phyloP scores from a whole-genome alignment of 2,113 vertebrate species.

The Rallus limicola region DNA sequence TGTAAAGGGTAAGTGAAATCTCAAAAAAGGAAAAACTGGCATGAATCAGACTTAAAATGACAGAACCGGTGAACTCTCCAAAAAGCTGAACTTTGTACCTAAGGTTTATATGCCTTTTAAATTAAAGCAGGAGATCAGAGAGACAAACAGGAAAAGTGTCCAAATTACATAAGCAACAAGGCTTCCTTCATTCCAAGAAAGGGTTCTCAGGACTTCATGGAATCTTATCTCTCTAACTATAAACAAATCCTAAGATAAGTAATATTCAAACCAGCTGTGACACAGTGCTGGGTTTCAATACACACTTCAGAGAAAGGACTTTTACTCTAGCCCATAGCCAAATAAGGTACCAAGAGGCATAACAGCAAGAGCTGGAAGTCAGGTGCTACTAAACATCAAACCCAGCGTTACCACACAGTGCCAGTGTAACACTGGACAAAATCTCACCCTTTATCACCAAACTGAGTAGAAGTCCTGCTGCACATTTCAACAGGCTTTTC shows the following conservation, averaged over 20 bases:
- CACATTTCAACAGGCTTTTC: not conserved
- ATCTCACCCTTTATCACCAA: not conserved
- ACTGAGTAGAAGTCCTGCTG: not conserved
- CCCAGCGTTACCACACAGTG: not conserved
- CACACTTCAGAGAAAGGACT: not conserved
- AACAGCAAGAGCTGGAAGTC: not conserved
- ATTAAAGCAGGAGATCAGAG: not conserved
- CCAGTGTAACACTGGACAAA: not conserved
- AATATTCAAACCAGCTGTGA: conserved; percentile 5
- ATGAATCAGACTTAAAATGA: not conserved
- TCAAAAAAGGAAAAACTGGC: not conserved
- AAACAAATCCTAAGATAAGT: not conserved
- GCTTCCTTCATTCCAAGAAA: conserved; percentile 11
- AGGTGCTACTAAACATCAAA: not conserved
- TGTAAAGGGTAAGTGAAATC: not conserved
- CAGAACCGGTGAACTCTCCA: not conserved
- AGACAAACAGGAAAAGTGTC: not conserved
- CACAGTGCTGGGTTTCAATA: not conserved
- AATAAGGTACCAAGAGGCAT: not conserved
- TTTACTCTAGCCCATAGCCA: not conserved
- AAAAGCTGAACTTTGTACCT: not conserved
- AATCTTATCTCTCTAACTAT: not conserved
- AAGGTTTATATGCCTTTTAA: not conserved
- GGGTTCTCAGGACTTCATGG: not conserved
- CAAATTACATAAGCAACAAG: conserved; percentile 3